A percentile compares a stretch with the other conserved stretches of the same genome.
These are phyloP conservation scores for Neotoxoptera formosana DNA, from an alignment of 1,140 invertebrate genomes.

Conservation along the genomic window DNA sequence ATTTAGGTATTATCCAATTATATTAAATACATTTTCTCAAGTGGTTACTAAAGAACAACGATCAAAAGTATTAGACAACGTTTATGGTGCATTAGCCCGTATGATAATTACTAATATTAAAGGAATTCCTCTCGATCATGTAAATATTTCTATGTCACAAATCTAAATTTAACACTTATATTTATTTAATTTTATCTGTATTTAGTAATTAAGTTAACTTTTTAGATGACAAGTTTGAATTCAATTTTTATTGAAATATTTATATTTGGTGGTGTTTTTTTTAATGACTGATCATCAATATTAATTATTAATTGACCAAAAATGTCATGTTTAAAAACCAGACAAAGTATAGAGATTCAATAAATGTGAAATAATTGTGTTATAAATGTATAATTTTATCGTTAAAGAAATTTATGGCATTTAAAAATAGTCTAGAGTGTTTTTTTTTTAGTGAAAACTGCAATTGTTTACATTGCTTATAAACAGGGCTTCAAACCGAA, in stretches of 20 bases:
- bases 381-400: neutral
- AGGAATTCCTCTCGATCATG: conserved; percentile 72
- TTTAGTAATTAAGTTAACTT: neutral
- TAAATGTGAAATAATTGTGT: neutral
- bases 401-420: neutral
- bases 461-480: neutral
- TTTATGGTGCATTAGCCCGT: conserved; percentile 78
- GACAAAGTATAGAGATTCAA: too few relatives aligned
- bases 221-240: neutral
- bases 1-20: conserved; percentile 70
- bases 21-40: conserved; percentile 73
- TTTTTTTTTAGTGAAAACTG: neutral
- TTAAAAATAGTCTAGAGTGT: neutral
- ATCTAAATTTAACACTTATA: neutral
- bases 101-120: conserved; percentile 73
- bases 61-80: conserved; percentile 75
- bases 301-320: neutral
- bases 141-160: conserved; percentile 61
- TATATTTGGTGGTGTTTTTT: neutral
- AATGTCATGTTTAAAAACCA: too few relatives aligned
- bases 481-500: too few relatives aligned
- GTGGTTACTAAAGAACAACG: conserved; percentile 71
- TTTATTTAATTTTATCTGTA: neutral
- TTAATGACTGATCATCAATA: neutral
- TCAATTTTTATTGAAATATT: neutral